These are phyloP conservation scores for Venustaconcha ellipsiformis DNA, from an alignment of 1,140 invertebrate genomes.

Conservation along the genomic window DNA sequence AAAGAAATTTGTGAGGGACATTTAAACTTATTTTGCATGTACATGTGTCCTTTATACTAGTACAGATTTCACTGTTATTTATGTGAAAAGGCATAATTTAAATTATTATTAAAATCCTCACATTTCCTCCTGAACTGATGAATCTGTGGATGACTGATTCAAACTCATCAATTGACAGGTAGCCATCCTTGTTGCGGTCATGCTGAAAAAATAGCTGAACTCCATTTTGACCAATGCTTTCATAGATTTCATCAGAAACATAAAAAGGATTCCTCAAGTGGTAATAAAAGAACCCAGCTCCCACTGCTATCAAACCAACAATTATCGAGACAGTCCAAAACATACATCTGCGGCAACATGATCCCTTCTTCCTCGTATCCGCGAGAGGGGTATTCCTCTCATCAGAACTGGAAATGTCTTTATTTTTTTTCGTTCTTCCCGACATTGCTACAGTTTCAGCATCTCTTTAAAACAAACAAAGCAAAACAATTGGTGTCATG, in stretches of 20 bases:
- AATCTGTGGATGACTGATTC: constrained; percentile 49
- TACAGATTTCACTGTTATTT: too few species aligned
- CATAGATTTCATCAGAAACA: constrained; percentile 14
- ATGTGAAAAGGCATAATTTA: too few species aligned
- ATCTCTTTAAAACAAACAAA: too few species aligned
- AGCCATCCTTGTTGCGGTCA: constrained; percentile 52
- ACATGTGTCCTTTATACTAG: too few species aligned
- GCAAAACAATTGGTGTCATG: too few species aligned
- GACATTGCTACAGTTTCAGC: too few species aligned
- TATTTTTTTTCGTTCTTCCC: too few species aligned
- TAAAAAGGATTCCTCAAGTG: not conserved
- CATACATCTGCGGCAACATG: constrained; percentile 16
- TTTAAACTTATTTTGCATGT: too few species aligned
- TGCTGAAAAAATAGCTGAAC: constrained; percentile 47
- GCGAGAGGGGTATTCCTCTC: constrained; percentile 2
- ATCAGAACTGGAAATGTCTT: too few species aligned
- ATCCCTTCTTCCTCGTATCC: constrained; percentile 4
- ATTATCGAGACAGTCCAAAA: constrained; percentile 26
- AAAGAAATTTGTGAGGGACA: too few species aligned
- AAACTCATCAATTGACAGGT: constrained; percentile 56
- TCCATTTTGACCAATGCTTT: constrained; percentile 44
- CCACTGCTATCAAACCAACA: constrained; percentile 9
- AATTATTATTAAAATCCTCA: too few species aligned
- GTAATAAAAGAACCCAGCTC: constrained; percentile 9
- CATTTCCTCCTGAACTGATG: constrained; percentile 31